phyloP scores from a whole-genome alignment of 2,113 vertebrate species.

The Glaucidium brasilianum region DNA sequence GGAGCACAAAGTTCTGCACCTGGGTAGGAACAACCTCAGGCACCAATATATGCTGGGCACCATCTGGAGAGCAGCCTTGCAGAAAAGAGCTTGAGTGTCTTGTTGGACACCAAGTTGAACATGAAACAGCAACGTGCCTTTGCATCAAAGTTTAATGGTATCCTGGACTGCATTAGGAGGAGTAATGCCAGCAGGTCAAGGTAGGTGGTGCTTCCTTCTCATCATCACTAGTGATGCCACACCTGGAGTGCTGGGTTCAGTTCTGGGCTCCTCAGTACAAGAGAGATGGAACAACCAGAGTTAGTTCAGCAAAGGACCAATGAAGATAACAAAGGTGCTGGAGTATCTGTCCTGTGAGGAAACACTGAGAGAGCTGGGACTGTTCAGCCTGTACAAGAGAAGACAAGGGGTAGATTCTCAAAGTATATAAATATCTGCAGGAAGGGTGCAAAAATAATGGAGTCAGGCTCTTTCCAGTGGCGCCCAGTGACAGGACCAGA shows the following conservation, averaged over 20 bases:
- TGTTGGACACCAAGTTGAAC: not conserved
- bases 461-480: not conserved
- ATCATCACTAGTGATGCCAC: not conserved
- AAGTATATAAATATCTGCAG: not conserved
- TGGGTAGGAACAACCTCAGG: not conserved
- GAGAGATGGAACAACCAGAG: not conserved
- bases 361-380: not conserved
- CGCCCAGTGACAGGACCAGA: not conserved
- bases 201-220: not conserved
- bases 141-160: not conserved
- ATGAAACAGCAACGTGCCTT: not conserved
- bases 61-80: not conserved
- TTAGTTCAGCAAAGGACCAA: not conserved
- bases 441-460: not conserved
- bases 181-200: not conserved
- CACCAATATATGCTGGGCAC: not conserved
- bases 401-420: not conserved
- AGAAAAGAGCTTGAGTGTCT: not conserved
- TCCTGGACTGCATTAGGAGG: not conserved
- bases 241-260: not conserved
- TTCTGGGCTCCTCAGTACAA: not conserved
- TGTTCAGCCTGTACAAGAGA: not conserved
- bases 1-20: not conserved
- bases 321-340: not conserved
- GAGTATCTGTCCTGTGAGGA: not conserved